Evolutionary conservation across 2,888 invertebrate species (phyloP), one percentile per base, ranked within the genome.

Genomic region (Acrobasis suavella): DNA sequence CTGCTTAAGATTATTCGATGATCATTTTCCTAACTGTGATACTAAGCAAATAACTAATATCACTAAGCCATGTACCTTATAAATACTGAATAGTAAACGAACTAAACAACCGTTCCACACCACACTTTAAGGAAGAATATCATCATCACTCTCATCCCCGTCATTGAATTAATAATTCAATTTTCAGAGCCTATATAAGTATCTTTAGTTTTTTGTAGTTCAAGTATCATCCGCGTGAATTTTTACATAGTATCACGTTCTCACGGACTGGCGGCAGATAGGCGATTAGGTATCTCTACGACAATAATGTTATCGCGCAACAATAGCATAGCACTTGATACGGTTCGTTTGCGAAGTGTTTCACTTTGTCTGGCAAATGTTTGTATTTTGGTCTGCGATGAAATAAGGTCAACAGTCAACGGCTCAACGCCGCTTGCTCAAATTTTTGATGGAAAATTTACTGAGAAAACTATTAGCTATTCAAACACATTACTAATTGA

Each of bases 301-400:
- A 69, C 71, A 72, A 75, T 67, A 37, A 67, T 69, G 78, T 81
- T 86, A 87, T 88, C 86, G 67, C 60, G 55, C 67, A 64, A 69
- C 72, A 80, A 84, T 81, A 83, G 76, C 80, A 84, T 81, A 83
- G 76, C 80, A 80, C 80, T 82, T 80, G 84, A 85, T 83, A 85
- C 78, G 80, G 79, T 78, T 76, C 75, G 82, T 82, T 85, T 83
- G 78, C 81, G 75, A 81, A 82, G 78, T 79, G 76, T 83, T 86
- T 77, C 79, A 81, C 77, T 73, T 69, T 75, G 89, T 86, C 86
- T 89, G 83, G 78, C 79, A 84, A 86, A 87, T 87, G 83, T 88
- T 90, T 85, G 82, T 76, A 78, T 72, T 73, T 76, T 72, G 75
- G 74, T 81, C 78, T 79, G 74, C 74, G 58, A 70, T 63, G 72